Base-by-base conservation (phyloP, 2,113 vertebrate species). In the Tragelaphus imberbis region DNA sequence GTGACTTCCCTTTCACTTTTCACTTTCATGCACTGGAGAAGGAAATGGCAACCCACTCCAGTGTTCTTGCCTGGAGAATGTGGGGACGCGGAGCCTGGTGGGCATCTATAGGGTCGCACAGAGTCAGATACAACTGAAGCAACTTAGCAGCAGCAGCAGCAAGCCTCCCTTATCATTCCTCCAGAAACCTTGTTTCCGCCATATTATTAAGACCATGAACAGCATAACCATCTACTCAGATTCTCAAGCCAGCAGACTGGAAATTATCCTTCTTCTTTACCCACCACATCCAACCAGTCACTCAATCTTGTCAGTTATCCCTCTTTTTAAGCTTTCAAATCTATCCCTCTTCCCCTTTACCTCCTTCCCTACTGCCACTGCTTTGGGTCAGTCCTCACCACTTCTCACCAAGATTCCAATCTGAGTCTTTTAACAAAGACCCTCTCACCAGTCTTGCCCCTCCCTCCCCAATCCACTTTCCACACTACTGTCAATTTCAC, bases 361-460 rank as follows among this genome's bases (percentile, higher is more conserved):
- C 36, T 75, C 25, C 44, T 85, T 84, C 61, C 75, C 55, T 81
- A 61, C 17, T 92, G 30, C 40, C 61, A 79, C 19, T 84, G 36
- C 71, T 80, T 82, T 82, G 61, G 36, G 15, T 49, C 40, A 90
- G 49, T 47, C 30, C 12, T 84, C 36, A 71, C 13, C 36, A 63
- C 28, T n/a, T 90, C 88, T 79, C n/a, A 89, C 40, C 68, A 80
- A 84, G 59, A 96, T 58, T 51, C 58, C 63, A 95, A 61, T 16
- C 28, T 81, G 40, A 91, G 44, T 95, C 51, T 97, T 90, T 75
- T 56, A 90, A 85, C 40, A 71, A n/a, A 92, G n/a, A 87, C 53
- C 15, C 53, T 75, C 71, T 90, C 13, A 9, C 61, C 23, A 61
- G 27, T 59, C 79, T 84, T 56, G 16, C 47, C 36, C 53, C 79